phyloP scores from a whole-genome alignment of 2,113 vertebrate genomes.

The Bagarius yarrelli region DNA sequence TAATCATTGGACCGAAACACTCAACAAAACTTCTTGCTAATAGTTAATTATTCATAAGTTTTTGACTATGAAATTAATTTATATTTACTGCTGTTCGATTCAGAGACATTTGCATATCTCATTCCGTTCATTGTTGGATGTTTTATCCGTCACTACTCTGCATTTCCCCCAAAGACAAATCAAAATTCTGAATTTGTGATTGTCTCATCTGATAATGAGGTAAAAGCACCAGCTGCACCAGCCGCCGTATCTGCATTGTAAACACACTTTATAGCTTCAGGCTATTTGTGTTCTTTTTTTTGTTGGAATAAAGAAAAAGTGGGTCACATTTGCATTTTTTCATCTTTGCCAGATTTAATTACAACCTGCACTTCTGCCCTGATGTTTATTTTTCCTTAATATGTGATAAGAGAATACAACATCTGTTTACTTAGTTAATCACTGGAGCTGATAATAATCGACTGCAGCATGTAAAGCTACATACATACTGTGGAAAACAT shows the following conservation, averaged over 20 bases:
- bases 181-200: background rate
- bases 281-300: background rate
- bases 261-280: slow-evolving; percentile 7
- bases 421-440: background rate
- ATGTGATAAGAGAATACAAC: background rate
- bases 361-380: background rate
- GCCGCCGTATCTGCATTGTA: slow-evolving; percentile 3
- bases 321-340: slow-evolving; percentile 11
- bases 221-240: slow-evolving; percentile 5
- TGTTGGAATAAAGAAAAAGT: background rate
- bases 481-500: background rate
- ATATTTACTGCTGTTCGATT: background rate
- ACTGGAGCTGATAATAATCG: background rate
- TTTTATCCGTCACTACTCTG: background rate
- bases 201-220: background rate
- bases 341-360: slow-evolving; percentile 4
- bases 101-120: slow-evolving; percentile 16
- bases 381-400: background rate
- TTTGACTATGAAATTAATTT: slow-evolving; percentile 4
- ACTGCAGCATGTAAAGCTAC: background rate
- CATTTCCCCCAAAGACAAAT: background rate
- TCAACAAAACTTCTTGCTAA: background rate
- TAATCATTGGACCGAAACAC: background rate
- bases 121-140: slow-evolving; percentile 1
- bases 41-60: background rate